Evolutionary conservation across 1,140 invertebrate species (phyloP), one percentile per base, ranked within the genome.

Genomic region (Gonatopus flavifemur): DNA sequence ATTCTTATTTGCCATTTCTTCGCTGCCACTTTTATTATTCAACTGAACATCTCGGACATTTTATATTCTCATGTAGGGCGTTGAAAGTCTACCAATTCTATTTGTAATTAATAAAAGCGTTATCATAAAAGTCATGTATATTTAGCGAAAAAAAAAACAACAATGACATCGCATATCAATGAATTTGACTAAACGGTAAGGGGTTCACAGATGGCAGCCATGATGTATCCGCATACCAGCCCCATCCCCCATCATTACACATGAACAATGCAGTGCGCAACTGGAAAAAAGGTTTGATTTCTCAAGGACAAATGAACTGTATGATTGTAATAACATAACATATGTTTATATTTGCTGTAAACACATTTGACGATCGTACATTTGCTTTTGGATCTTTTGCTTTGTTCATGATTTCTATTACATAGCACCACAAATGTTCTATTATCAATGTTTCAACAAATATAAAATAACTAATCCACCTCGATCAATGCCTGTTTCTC

Each of bases 231-330:
- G 71, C 66, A 67, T 76, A 76, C 64, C 74, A 74, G 69, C 57
- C 67, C 61, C 72, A 76, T 62, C 66, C 69, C 47, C 66, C 70
- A 57, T 50, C 70, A 69, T 69, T 73, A 63, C 60, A n/a, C n/a
- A n/a, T 70, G 65, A 73, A 67, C 62, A 73, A 68, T 67, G 62
- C 69, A 63, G 65, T 59, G 42, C 72, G 69, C 66, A 74, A 69
- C 67, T 74, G 74, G 74, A 76, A 74, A 72, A 76, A 75, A 76
- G 74, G 74, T 76, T 74, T 70, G 72, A 74, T 50, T 66, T 60
- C 61, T 64, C 57, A 64, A 40, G 67, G 52, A 60, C 63, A 62
- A 62, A 54, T 44, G 49, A 58, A 54, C 42, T 32, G 20, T 57
- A 44, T 54, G 33, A 42, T 6, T 56, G 33, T 45, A n/a, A n/a